phyloP scores from a whole-genome alignment of 2,888 invertebrate species.

The Nomada flava region DNA sequence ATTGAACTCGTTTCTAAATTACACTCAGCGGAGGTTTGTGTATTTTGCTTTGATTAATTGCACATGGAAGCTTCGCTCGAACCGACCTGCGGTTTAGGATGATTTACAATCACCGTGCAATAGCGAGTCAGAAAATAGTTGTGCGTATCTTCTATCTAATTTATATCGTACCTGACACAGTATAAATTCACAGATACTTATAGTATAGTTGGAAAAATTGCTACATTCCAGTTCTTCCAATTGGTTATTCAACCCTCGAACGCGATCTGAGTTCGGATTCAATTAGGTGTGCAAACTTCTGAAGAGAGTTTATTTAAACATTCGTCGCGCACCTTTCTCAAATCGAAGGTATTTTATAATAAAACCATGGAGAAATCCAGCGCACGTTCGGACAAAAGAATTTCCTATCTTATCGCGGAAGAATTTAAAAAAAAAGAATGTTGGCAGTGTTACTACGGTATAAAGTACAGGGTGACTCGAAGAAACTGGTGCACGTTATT shows the following conservation, averaged over 20 bases:
- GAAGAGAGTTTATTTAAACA: too few relatives aligned
- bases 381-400: too few relatives aligned
- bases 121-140: conserved; percentile 14
- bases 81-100: conserved; percentile 58
- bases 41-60: not conserved
- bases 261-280: not conserved
- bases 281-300: not conserved
- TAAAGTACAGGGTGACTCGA: too few relatives aligned
- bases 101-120: conserved; percentile 12
- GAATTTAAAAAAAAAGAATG: not conserved
- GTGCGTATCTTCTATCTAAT: conserved; percentile 1
- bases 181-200: conserved; percentile 16
- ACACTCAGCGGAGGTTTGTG: not conserved
- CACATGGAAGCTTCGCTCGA: conserved; percentile 25
- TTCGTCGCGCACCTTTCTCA: not conserved
- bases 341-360: not conserved
- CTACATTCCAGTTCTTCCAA: not conserved
- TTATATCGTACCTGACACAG: not conserved
- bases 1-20: not conserved
- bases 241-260: conserved; percentile 6
- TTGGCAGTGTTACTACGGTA: not conserved
- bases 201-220: conserved; percentile 15
- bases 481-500: too few relatives aligned
- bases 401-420: too few relatives aligned
- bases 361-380: too few relatives aligned